These are phyloP conservation scores for Seriola rivoliana DNA, from an alignment of 2,113 vertebrate genomes.

Conservation along the genomic window DNA sequence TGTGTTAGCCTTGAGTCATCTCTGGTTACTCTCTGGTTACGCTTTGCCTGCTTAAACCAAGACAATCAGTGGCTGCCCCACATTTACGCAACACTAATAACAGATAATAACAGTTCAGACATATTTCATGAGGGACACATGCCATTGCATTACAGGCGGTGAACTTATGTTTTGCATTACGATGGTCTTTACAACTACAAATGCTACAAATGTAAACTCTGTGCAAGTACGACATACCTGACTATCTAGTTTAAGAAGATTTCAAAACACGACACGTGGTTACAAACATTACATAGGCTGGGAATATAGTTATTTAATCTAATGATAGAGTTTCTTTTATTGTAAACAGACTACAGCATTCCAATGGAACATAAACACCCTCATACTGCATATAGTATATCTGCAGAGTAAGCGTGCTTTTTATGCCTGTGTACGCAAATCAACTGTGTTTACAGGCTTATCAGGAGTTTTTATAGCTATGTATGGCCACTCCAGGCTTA, in stretches of 20 bases:
- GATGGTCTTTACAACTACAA: background rate
- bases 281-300: conserved; percentile 3
- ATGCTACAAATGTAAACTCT: background rate
- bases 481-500: conserved; percentile 8
- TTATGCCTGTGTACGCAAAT: background rate
- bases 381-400: background rate
- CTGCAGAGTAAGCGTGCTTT: background rate
- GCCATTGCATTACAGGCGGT: background rate
- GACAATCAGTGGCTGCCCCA: background rate
- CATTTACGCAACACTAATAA: background rate
- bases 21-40: conserved; percentile 13
- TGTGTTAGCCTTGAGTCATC: conserved; percentile 2
- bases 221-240: background rate
- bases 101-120: conserved; percentile 27
- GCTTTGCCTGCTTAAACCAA: conserved; percentile 14
- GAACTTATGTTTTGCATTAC: conserved; percentile 4
- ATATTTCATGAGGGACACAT: background rate
- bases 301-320: background rate
- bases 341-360: background rate
- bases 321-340: background rate
- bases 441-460: conserved; percentile 18
- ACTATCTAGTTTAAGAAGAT: conserved; percentile 20
- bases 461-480: conserved; percentile 8
- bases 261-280: background rate
- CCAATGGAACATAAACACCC: background rate